A percentile compares a stretch with the other conserved stretches of the same genome.
Evolutionary conservation across 2,888 invertebrate genomes (phyloP).

Genomic region (Diarsia mendica): DNA sequence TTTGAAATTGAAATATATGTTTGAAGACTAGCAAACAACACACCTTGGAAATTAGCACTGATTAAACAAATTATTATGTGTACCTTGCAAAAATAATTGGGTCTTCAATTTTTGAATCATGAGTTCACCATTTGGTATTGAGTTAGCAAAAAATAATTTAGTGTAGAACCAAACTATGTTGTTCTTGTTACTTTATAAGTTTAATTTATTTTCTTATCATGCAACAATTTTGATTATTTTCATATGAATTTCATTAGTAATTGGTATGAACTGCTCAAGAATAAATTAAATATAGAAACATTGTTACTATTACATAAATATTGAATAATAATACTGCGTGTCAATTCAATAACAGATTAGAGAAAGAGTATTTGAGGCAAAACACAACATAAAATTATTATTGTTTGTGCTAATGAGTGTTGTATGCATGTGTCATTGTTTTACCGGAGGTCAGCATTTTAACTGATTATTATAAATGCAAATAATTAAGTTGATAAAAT

Average conservation of each 20-base stretch:
- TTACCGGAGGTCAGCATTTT: constrained; percentile 15
- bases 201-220: background rate
- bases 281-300: background rate
- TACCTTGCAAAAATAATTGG: constrained; percentile 2
- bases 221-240: background rate
- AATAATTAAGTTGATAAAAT: constrained; percentile 18
- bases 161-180: background rate
- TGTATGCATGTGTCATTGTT: background rate
- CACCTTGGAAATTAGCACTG: background rate
- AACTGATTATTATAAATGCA: constrained; percentile 49
- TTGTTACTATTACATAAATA: background rate
- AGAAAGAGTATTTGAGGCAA: background rate
- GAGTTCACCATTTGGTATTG: background rate
- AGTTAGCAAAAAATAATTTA: background rate
- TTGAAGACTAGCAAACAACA: background rate
- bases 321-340: background rate
- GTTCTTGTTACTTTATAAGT: background rate
- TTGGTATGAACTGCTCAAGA: background rate
- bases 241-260: background rate
- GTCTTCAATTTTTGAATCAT: constrained; percentile 4
- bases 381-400: constrained; percentile 13
- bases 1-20: background rate
- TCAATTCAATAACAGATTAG: constrained; percentile 1
- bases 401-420: background rate
- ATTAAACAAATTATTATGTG: background rate